Conservation (phyloP, 2,113 vertebrate genomes). For the Anser cygnoides region DNA sequence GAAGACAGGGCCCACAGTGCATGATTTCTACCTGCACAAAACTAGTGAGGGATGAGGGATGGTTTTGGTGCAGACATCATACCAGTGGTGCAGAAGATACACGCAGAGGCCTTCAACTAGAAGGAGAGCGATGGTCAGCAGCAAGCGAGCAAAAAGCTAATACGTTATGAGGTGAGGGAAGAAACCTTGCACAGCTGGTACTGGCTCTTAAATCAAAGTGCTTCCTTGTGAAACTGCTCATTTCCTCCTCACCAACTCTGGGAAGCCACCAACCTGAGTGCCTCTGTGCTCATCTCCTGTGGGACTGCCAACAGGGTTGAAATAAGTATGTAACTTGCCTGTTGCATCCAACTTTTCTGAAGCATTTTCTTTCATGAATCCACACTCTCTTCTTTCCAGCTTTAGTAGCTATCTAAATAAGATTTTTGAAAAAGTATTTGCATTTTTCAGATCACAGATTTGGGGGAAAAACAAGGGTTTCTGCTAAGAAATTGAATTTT, state of each 20-base stretch:
- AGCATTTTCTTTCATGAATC: background rate
- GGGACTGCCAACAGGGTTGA: background rate
- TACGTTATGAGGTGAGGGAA: background rate
- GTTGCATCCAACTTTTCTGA: background rate
- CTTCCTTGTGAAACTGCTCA: background rate
- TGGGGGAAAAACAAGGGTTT: background rate
- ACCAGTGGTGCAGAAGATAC: background rate
- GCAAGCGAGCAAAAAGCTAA: background rate
- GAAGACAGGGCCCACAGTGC: background rate
- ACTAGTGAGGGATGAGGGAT: background rate
- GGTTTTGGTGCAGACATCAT: background rate
- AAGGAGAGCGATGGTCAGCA: background rate
- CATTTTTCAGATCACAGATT: background rate
- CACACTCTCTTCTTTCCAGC: accelerated
- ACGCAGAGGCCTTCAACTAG: background rate
- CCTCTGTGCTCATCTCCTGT: background rate
- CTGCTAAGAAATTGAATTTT: background rate
- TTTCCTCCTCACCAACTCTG: background rate
- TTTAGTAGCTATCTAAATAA: background rate
- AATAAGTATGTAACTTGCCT: background rate
- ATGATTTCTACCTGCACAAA: background rate
- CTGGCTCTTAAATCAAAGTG: background rate
- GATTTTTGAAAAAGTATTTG: background rate
- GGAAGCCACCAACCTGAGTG: background rate
- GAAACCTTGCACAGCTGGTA: background rate